Base-by-base conservation (phyloP, 2,888 invertebrate genomes). In the Napeogenes sylphis region DNA sequence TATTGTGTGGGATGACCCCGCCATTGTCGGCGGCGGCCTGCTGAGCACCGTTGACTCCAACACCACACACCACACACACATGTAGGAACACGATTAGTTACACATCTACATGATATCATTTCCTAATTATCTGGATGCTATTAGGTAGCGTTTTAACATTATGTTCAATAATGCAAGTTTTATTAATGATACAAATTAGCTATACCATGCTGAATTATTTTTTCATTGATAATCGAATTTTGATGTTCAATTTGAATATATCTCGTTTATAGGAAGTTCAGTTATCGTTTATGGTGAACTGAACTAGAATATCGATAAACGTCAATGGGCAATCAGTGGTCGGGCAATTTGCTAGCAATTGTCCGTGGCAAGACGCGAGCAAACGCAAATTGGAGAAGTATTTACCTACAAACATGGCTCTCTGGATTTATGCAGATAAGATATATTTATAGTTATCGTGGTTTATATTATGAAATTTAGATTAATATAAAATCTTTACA, bases 271-370 rank as follows among this genome's bases (percentile, higher is more conserved):
- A 60, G 21, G 21, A 62, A 60, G 61, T 67, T 58, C 14, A 62
- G 68, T 57, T 64, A 56, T 64, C 65, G 62, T 65, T 63, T 62
- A 62, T 68, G 66, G 60, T 60, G 64, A 62, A 61, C 67, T 65
- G 63, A 65, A 68, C 68, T 80, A 75, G 83, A 85, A 88, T 87
- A 88, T 89, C 89, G 88, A 89, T 90, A 87, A 88, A 86, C 87
- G 84, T 78, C 81, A 76, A 79, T 77, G 80, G 72, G 83, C 87
- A 88, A 87, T 88, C 88, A 88, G 80, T 71, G 81, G 80, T 71
- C 80, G 79, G 74, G 79, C 89, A 88, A 89, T 89, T 88, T 88
- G 84, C 82, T 78, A 76, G 82, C 83, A 84, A 89, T 89, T 88
- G 88, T 84, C 84, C 87, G 86, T 84, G 84, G 81, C 78, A 83